Conservation (phyloP, 2,797 vertebrate species). For the Acestrorhynchus altus region DNA sequence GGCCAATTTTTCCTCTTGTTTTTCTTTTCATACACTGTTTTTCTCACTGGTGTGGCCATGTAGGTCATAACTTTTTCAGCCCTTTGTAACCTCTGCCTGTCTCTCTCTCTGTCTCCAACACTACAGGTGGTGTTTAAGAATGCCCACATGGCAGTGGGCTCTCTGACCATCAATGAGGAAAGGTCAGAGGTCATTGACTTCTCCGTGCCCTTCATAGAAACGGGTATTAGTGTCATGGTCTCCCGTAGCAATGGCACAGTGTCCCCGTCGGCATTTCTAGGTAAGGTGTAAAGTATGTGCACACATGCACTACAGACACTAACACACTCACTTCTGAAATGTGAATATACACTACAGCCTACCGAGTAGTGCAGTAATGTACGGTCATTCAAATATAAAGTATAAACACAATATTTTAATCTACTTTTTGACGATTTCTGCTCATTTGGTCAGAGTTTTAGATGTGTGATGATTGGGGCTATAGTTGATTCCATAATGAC, state of each 20-base stretch:
- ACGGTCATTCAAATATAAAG: too few relatives aligned
- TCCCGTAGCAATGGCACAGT: constrained; percentile 98
- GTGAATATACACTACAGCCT: too few relatives aligned
- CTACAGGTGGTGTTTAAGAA: constrained; percentile 92
- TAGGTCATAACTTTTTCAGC: background rate
- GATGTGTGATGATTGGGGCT: background rate
- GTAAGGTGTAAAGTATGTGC: constrained; percentile 71
- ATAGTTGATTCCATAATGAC: background rate
- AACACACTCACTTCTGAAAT: background rate
- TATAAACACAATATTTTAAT: too few relatives aligned
- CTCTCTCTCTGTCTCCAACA: background rate
- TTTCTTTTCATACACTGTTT: background rate
- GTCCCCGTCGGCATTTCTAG: constrained; percentile 97
- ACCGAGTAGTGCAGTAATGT: background rate
- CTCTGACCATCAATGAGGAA: constrained; percentile 97
- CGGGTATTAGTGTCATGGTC: constrained; percentile 98
- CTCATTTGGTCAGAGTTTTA: too few relatives aligned
- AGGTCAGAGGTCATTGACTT: constrained; percentile 97
- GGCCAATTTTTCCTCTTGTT: background rate
- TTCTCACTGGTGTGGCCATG: background rate
- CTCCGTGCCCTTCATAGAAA: constrained; percentile 98
- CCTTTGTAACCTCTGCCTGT: constrained; percentile 5
- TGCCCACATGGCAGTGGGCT: constrained; percentile 98
- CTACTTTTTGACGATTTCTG: too few relatives aligned
- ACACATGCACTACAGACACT: constrained; percentile 25